Conservation (phyloP, 2,888 invertebrate genomes). For the Ichneumon xanthorius region DNA sequence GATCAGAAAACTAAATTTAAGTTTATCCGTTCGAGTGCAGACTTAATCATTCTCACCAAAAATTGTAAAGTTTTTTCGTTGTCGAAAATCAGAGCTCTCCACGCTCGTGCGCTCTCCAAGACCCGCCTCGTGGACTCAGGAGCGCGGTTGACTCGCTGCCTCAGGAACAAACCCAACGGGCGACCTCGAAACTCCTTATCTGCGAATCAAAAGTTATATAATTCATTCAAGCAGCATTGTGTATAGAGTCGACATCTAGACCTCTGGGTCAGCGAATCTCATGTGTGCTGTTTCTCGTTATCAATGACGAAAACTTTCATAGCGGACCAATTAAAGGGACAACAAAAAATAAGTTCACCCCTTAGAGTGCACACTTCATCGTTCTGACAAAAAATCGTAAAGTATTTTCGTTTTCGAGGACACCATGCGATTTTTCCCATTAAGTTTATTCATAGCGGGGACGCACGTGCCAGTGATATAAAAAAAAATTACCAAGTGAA, state of each 20-base stretch:
- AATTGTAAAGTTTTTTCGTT: too few relatives aligned
- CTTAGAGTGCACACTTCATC: too few relatives aligned
- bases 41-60: too few relatives aligned
- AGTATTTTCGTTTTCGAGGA: not conserved
- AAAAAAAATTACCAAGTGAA: constrained; percentile 28
- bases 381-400: too few relatives aligned
- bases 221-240: not conserved
- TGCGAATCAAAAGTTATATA: not conserved
- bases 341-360: not conserved
- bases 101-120: constrained; percentile 46
- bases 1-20: not conserved
- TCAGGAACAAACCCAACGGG: constrained; percentile 7
- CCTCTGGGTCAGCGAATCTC: not conserved
- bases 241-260: not conserved
- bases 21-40: too few relatives aligned
- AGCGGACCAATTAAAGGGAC: not conserved
- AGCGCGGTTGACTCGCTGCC: constrained; percentile 24
- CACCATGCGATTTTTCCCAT: not conserved
- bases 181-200: constrained; percentile 18
- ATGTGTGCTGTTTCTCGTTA: not conserved
- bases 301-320: not conserved
- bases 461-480: constrained; percentile 26
- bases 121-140: not conserved
- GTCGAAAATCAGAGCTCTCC: constrained; percentile 55
- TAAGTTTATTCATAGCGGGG: constrained; percentile 14